These are phyloP conservation scores for Drosophila guanche DNA, from an alignment of 1,140 invertebrate species.

Conservation along the genomic window DNA sequence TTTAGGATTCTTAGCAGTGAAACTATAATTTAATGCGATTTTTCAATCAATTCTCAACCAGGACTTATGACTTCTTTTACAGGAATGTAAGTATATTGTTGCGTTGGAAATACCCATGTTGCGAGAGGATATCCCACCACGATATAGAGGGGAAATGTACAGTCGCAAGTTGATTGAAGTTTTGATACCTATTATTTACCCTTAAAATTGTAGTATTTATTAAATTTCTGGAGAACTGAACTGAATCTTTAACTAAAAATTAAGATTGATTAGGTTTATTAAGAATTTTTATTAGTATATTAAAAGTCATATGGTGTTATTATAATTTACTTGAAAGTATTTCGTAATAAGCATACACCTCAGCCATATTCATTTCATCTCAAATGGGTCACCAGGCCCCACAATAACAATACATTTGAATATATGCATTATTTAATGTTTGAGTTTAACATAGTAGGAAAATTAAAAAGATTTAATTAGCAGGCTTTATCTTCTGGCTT, in stretches of 20 bases:
- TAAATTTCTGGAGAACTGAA: too few species aligned
- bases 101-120: too few species aligned
- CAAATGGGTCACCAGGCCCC: constrained; percentile 38
- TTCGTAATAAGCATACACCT: constrained; percentile 74
- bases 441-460: constrained; percentile 64
- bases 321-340: constrained; percentile 76
- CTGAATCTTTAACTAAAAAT: not conserved
- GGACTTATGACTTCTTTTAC: too few species aligned
- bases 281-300: constrained; percentile 78
- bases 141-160: too few species aligned
- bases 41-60: too few species aligned
- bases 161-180: too few species aligned
- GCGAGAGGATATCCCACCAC: too few species aligned
- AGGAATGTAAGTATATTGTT: too few species aligned
- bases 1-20: too few species aligned
- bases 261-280: constrained; percentile 62
- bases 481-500: constrained; percentile 11
- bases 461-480: constrained; percentile 53
- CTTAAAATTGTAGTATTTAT: too few species aligned
- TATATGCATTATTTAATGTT: constrained; percentile 45
- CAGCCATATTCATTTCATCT: constrained; percentile 42
- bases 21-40: too few species aligned
- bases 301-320: constrained; percentile 81
- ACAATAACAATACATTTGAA: constrained; percentile 37
- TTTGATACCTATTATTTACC: too few species aligned